Conservation (phyloP, 1,140 invertebrate species). For the Meloidogyne exigua region DNA sequence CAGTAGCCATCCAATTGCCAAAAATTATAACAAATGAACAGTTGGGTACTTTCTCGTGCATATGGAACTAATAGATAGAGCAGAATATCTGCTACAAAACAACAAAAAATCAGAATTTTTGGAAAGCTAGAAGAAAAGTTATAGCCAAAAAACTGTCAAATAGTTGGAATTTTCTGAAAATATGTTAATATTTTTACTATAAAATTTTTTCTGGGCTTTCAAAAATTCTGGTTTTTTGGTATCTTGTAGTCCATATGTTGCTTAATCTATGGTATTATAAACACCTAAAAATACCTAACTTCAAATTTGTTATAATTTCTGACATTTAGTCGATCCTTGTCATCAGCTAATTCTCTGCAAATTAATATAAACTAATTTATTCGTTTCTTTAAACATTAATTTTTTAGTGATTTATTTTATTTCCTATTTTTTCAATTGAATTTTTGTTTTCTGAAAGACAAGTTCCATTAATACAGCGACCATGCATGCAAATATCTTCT, state of each 20-base stretch:
- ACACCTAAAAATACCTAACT: neutral
- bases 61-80: too few species aligned
- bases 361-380: neutral
- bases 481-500: constrained; percentile 43
- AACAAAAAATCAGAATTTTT: too few species aligned
- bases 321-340: too few species aligned
- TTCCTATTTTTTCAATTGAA: neutral
- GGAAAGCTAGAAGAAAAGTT: too few species aligned
- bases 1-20: too few species aligned
- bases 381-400: neutral
- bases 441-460: constrained; percentile 26
- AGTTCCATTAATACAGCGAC: constrained; percentile 41
- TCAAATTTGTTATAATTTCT: neutral
- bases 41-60: too few species aligned
- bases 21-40: too few species aligned
- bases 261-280: neutral
- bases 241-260: too few species aligned
- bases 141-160: too few species aligned
- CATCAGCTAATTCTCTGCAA: neutral
- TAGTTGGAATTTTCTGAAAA: neutral
- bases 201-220: neutral
- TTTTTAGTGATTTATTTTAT: too few species aligned
- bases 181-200: neutral
- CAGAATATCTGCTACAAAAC: too few species aligned
- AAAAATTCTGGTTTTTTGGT: neutral